phyloP scores from a whole-genome alignment of 2,888 invertebrate genomes.

The Zygogramma bicolorata region DNA sequence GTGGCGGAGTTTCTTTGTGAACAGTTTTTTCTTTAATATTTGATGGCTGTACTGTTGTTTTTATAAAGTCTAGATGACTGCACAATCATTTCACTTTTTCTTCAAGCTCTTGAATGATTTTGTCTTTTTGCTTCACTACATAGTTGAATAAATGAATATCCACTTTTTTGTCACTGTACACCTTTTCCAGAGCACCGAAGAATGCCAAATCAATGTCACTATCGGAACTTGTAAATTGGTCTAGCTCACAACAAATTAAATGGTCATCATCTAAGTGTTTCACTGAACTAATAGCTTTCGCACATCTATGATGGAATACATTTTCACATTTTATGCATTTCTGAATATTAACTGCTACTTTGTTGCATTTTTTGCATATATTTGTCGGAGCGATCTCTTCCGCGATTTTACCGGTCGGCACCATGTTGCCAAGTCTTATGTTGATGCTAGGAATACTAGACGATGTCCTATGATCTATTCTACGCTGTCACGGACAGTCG shows the following conservation, averaged over 20 bases:
- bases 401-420: too few relatives aligned
- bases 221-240: neutral
- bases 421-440: too few relatives aligned
- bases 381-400: too few relatives aligned
- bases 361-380: too few relatives aligned
- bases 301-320: too few relatives aligned
- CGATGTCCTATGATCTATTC: neutral
- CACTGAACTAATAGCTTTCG: too few relatives aligned
- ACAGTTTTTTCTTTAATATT: neutral
- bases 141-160: neutral
- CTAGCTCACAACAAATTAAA: neutral
- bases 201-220: neutral
- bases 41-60: neutral
- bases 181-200: neutral
- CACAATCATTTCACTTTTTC: neutral
- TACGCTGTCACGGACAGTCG: neutral
- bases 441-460: neutral
- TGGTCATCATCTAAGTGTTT: neutral
- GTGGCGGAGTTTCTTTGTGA: neutral
- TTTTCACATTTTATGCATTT: too few relatives aligned
- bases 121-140: too few relatives aligned
- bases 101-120: conserved; percentile 1
- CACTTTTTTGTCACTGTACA: neutral
- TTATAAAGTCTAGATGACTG: neutral
- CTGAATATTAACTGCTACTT: too few relatives aligned